Evolutionary conservation across 2,888 invertebrate genomes (phyloP).

Genomic region (Mesochorus sp.): DNA sequence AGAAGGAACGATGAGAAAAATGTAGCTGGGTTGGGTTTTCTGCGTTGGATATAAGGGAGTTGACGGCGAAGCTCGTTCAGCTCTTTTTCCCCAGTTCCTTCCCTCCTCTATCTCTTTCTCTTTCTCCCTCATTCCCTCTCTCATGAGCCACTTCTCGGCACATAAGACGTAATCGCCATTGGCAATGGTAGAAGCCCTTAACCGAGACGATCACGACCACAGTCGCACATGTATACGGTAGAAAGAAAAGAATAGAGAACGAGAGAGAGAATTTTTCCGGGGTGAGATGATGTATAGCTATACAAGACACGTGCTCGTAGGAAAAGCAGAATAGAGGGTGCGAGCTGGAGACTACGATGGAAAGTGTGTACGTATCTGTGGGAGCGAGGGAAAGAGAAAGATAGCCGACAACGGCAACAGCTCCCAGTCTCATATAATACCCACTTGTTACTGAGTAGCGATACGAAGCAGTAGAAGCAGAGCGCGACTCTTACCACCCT

Average conservation of each 20-base stretch:
- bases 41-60: conserved; percentile 23
- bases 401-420: conserved; percentile 58
- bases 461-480: conserved; percentile 64
- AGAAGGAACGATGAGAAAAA: conserved; percentile 36
- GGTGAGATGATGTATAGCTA: conserved; percentile 34
- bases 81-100: conserved; percentile 11
- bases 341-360: not conserved
- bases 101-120: conserved; percentile 22
- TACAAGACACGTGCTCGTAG: conserved; percentile 16
- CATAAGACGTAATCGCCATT: conserved; percentile 63
- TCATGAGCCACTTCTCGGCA: conserved; percentile 55
- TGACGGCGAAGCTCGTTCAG: conserved; percentile 47
- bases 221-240: conserved; percentile 9
- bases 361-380: too few relatives aligned
- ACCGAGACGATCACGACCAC: conserved; percentile 55
- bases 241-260: conserved; percentile 29
- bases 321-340: not conserved
- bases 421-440: conserved; percentile 72
- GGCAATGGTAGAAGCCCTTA: conserved; percentile 62
- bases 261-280: conserved; percentile 26
- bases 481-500: conserved; percentile 44
- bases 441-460: conserved; percentile 79
- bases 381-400: conserved; percentile 2
- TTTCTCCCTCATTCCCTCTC: conserved; percentile 40
- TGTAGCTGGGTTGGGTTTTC: conserved; percentile 43